phyloP scores from a whole-genome alignment of 2,888 invertebrate species.

The Diarsia mendica region DNA sequence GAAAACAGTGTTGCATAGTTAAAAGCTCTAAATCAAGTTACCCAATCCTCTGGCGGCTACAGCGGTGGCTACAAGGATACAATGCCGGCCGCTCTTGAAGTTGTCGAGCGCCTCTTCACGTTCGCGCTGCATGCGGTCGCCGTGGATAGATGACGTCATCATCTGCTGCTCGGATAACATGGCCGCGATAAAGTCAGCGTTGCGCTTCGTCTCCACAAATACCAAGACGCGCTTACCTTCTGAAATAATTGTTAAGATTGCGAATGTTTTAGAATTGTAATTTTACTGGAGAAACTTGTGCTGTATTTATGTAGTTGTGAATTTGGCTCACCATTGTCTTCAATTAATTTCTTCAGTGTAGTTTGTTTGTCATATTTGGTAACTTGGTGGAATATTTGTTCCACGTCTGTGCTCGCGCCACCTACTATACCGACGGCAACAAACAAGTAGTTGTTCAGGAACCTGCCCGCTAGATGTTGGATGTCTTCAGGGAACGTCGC shows the following conservation, averaged over 20 bases:
- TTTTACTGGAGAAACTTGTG: not conserved
- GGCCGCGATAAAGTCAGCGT: slow-evolving; percentile 97
- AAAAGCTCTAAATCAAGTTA: slow-evolving; percentile 68
- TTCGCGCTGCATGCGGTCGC: slow-evolving; percentile 98
- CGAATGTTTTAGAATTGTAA: not conserved
- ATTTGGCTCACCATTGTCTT: slow-evolving; percentile 85
- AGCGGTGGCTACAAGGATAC: slow-evolving; percentile 97
- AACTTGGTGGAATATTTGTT: slow-evolving; percentile 94
- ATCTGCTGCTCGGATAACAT: slow-evolving; percentile 94
- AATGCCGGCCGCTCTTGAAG: slow-evolving; percentile 94
- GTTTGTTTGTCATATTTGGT: slow-evolving; percentile 93
- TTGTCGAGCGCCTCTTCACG: slow-evolving; percentile 98
- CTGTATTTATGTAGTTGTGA: not conserved
- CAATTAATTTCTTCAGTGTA: slow-evolving; percentile 93
- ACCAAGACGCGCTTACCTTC: slow-evolving; percentile 92
- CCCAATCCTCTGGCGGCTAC: slow-evolving; percentile 98
- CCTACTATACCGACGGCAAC: slow-evolving; percentile 97
- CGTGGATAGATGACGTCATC: slow-evolving; percentile 99
- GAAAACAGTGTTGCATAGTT: no score
- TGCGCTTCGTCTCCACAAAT: slow-evolving; percentile 97
- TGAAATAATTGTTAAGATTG: slow-evolving; percentile 59
- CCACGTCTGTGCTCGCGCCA: slow-evolving; percentile 97
- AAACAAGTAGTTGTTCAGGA: slow-evolving; percentile 95
- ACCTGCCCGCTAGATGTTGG: slow-evolving; percentile 95
- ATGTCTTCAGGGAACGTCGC: slow-evolving; percentile 99